Evolutionary conservation across 1,140 invertebrate genomes (phyloP).

Genomic region (Bombus turneri): DNA sequence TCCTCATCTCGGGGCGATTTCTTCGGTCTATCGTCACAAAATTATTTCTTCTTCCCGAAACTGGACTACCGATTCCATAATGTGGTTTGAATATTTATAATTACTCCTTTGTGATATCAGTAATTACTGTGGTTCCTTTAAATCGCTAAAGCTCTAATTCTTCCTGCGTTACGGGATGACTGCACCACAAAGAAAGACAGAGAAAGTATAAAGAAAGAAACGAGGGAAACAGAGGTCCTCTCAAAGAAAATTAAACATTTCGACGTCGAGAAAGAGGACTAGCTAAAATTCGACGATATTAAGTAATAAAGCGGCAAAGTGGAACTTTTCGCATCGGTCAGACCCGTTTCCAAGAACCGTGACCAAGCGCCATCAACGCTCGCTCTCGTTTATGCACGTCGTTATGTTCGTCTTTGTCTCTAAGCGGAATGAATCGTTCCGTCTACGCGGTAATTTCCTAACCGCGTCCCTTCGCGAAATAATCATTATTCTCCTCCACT

Average conservation of each 20-base stretch:
- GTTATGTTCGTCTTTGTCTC: constrained; percentile 17
- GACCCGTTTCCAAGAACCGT: constrained; percentile 16
- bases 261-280: no score
- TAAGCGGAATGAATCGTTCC: background rate
- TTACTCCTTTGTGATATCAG: background rate
- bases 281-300: background rate
- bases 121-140: background rate
- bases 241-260: background rate
- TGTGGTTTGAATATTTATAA: constrained; percentile 39
- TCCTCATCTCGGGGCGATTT: constrained; percentile 16
- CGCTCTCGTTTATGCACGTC: background rate
- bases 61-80: constrained; percentile 8
- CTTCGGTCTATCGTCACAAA: background rate
- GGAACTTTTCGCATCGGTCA: background rate
- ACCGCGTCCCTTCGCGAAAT: constrained; percentile 45
- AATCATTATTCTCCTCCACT: constrained; percentile 56
- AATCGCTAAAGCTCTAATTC: background rate
- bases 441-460: constrained; percentile 64
- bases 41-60: constrained; percentile 20
- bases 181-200: no score
- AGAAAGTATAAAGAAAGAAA: background rate
- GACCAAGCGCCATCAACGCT: background rate
- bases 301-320: constrained; percentile 14
- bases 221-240: background rate
- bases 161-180: background rate